Percentiles rank a stretch among this genome's conserved stretches.
Conservation (phyloP, 2,888 invertebrate species). For the Macropis europaea region DNA sequence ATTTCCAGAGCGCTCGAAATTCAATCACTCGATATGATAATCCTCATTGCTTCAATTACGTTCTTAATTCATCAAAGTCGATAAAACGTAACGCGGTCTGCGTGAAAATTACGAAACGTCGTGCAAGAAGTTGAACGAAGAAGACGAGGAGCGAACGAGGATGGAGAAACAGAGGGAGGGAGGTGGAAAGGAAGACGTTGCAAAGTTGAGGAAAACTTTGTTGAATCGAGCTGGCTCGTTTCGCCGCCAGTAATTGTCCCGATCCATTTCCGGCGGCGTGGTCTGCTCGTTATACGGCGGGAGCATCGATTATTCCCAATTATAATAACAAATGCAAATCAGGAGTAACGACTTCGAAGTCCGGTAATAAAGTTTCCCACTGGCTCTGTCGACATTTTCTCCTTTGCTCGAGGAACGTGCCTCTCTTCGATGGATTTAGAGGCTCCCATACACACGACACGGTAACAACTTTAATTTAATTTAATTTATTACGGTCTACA, state of each 20-base stretch:
- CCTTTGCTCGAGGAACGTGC: neutral
- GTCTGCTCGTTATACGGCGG: constrained; percentile 59
- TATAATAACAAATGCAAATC: constrained; percentile 79
- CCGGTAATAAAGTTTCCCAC: constrained; percentile 73
- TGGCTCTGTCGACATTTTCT: constrained; percentile 55
- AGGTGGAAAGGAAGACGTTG: constrained; percentile 25
- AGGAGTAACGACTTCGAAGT: constrained; percentile 75
- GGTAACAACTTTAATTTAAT: too few species aligned
- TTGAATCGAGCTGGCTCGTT: constrained; percentile 56
- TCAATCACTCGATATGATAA: neutral
- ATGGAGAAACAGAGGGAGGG: neutral
- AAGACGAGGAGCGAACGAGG: neutral
- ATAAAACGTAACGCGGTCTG: constrained; percentile 3
- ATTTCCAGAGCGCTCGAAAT: neutral
- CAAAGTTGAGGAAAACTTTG: constrained; percentile 55
- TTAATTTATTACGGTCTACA: too few species aligned
- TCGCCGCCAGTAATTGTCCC: constrained; percentile 64
- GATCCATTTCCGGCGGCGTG: constrained; percentile 64
- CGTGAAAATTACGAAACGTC: constrained; percentile 15
- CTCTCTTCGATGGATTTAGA: neutral
- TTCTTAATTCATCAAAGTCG: constrained; percentile 10
- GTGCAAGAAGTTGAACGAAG: neutral
- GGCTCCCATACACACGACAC: too few species aligned
- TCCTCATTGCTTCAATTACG: constrained; percentile 7
- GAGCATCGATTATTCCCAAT: constrained; percentile 78